These are phyloP conservation scores for Clunio marinus DNA, from an alignment of 2,888 invertebrate species.

Conservation along the genomic window DNA sequence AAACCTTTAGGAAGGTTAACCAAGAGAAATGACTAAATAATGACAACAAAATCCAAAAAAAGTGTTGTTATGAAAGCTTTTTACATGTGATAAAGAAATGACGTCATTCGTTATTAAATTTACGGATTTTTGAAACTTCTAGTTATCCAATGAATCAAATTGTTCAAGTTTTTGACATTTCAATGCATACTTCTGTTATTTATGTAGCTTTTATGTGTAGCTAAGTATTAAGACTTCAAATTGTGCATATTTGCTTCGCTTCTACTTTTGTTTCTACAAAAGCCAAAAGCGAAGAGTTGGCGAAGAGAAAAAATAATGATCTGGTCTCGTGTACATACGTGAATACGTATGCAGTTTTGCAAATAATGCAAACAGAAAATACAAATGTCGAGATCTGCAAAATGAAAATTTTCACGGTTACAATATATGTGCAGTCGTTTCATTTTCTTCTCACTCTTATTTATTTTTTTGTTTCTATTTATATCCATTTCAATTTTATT, in stretches of 20 bases:
- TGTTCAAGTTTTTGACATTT: not conserved
- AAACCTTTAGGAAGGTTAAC: not conserved
- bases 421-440: not conserved
- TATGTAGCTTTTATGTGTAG: not conserved
- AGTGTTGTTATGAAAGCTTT: not conserved
- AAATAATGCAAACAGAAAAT: not conserved
- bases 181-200: constrained; percentile 7
- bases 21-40: not conserved
- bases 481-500: constrained; percentile 10
- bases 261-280: no score
- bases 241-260: no score
- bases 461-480: not conserved
- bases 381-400: not conserved
- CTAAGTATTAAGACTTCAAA: no score
- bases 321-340: no score
- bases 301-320: no score
- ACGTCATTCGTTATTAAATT: constrained; percentile 13
- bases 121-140: not conserved
- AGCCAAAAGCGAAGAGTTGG: no score
- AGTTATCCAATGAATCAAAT: not conserved
- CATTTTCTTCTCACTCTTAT: not conserved
- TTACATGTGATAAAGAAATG: constrained; percentile 9
- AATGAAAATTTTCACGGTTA: constrained; percentile 33
- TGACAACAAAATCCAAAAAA: not conserved
- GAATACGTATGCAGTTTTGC: no score